Evolutionary conservation across 2,113 vertebrate genomes (phyloP).

Genomic region (Clarias macrocephalus): DNA sequence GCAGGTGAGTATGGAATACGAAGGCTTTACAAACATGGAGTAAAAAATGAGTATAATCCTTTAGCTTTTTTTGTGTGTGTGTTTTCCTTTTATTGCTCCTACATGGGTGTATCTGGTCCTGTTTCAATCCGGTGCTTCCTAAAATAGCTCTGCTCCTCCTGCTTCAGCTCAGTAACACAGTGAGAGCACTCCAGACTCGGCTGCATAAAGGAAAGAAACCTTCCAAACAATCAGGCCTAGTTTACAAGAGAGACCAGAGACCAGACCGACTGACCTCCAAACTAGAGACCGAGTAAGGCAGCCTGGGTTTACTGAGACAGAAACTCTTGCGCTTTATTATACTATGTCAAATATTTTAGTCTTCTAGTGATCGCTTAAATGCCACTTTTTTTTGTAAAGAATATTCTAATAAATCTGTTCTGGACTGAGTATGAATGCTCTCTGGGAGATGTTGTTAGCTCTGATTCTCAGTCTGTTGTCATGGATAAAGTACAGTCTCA

Average conservation of each 20-base stretch:
- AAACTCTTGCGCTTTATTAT: neutral
- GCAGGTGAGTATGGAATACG: neutral
- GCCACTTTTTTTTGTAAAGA: neutral
- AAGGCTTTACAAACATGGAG: neutral
- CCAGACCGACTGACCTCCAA: slow-evolving; percentile 12
- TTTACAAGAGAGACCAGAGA: neutral
- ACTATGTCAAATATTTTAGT: neutral
- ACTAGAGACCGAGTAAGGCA: neutral
- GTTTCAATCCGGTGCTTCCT: slow-evolving; percentile 20
- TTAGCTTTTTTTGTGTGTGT: neutral
- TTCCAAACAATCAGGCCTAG: slow-evolving; percentile 41
- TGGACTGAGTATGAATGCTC: slow-evolving; percentile 53
- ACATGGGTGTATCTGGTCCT: slow-evolving; percentile 31
- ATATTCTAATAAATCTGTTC: neutral
- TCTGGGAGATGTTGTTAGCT: slow-evolving; percentile 38
- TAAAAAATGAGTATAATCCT: neutral
- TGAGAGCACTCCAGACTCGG: slow-evolving; percentile 3
- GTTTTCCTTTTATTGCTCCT: neutral
- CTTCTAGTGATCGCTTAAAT: neutral
- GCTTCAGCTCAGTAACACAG: slow-evolving; percentile 21
- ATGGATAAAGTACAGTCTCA: slow-evolving; percentile 44
- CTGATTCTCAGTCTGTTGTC: slow-evolving; percentile 51
- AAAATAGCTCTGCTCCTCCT: slow-evolving; percentile 49
- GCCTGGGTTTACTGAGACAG: neutral
- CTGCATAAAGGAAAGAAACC: slow-evolving; percentile 13